Conservation (phyloP, 2,113 vertebrate genomes). For the Montifringilla adamsi region DNA sequence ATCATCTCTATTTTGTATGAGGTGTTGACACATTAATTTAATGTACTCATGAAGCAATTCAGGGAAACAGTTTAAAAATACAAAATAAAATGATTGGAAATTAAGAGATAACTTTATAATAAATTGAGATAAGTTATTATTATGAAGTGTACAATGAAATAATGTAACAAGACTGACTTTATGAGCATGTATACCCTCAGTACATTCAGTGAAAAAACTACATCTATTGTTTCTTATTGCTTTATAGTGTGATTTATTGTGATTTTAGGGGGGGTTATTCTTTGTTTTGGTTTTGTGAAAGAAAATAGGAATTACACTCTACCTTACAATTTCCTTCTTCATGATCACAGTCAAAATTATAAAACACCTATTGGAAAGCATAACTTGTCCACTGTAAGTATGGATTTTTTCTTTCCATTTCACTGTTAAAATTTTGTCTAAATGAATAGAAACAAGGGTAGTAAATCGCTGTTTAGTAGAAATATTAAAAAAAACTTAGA, state of each 20-base stretch:
- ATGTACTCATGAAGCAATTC: slow-evolving; percentile 43
- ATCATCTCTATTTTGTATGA: slow-evolving; percentile 47
- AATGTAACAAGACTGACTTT: not conserved
- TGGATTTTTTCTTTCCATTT: not conserved
- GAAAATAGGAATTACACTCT: not conserved
- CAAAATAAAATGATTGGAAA: slow-evolving; percentile 44
- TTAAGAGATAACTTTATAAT: slow-evolving; percentile 19
- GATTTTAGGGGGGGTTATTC: not conserved
- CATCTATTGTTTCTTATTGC: not conserved
- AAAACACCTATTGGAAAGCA: not conserved
- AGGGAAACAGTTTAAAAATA: slow-evolving; percentile 34
- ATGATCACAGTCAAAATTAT: not conserved
- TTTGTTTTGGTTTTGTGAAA: not conserved
- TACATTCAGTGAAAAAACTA: not conserved
- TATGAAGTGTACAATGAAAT: not conserved
- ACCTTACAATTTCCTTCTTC: not conserved
- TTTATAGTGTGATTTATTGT: not conserved
- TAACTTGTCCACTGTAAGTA: not conserved
- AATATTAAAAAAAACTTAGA: slow-evolving; percentile 9
- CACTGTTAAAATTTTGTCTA: not conserved
- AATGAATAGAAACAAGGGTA: not conserved
- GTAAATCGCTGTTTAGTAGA: not conserved
- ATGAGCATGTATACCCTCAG: not conserved
- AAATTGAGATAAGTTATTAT: not conserved
- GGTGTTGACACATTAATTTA: slow-evolving; percentile 60